Percentiles rank a stretch among this genome's conserved stretches.
phyloP scores from a whole-genome alignment of 92 coral and sea anemone species.

The Metridium senile region DNA sequence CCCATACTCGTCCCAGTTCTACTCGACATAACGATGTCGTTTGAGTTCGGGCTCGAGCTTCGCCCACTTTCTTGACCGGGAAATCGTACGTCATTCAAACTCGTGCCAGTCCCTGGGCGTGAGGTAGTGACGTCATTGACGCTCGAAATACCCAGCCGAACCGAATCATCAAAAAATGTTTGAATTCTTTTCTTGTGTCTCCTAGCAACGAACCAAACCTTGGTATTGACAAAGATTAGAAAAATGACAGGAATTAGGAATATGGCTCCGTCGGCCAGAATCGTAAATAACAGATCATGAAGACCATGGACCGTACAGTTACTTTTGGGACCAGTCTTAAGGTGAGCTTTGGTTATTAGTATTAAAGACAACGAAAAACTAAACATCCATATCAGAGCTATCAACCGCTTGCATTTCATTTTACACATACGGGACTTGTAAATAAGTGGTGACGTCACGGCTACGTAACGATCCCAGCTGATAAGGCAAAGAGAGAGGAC shows the following conservation, averaged over 20 bases:
- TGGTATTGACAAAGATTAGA: slow-evolving; percentile 66
- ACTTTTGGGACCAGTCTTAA: neutral
- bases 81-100: neutral
- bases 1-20: neutral
- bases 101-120: neutral
- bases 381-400: slow-evolving; percentile 48
- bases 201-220: slow-evolving; percentile 55
- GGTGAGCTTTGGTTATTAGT: slow-evolving; percentile 25
- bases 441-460: slow-evolving; percentile 78
- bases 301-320: slow-evolving; percentile 56
- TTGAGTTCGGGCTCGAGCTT: neutral
- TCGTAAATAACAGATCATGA: slow-evolving; percentile 31
- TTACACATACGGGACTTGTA: slow-evolving; percentile 64
- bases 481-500: slow-evolving; percentile 72
- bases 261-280: slow-evolving; percentile 5
- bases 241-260: slow-evolving; percentile 51
- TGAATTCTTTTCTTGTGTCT: slow-evolving; percentile 51
- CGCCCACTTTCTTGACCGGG: neutral
- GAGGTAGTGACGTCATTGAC: neutral
- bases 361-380: slow-evolving; percentile 26
- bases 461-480: slow-evolving; percentile 84
- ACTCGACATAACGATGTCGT: neutral
- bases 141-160: slow-evolving; percentile 1
- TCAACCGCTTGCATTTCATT: slow-evolving; percentile 39
- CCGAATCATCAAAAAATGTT: slow-evolving; percentile 7